Conservation (phyloP, 2,113 vertebrate genomes). For the Pipa parva region DNA sequence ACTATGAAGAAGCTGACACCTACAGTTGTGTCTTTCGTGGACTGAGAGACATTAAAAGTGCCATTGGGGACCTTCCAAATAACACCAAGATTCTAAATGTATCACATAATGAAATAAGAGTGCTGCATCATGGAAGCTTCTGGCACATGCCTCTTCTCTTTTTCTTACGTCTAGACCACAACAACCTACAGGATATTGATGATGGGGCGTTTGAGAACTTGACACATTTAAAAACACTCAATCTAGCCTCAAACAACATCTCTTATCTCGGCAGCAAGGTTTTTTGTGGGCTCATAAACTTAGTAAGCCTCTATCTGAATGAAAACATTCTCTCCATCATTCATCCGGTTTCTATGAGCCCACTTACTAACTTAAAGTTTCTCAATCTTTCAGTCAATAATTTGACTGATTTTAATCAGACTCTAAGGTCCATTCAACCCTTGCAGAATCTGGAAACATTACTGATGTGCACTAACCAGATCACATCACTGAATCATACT, state of each 20-base stretch:
- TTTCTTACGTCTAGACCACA: constrained; percentile 55
- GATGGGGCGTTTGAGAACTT: constrained; percentile 61
- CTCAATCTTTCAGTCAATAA: constrained; percentile 55
- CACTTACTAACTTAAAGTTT: constrained; percentile 41
- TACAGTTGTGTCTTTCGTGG: constrained; percentile 59
- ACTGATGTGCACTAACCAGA: constrained; percentile 63
- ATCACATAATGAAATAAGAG: not conserved
- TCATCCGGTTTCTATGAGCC: constrained; percentile 49
- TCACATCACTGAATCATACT: constrained; percentile 54
- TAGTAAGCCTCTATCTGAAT: constrained; percentile 53
- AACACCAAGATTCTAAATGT: constrained; percentile 50
- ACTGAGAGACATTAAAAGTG: constrained; percentile 18
- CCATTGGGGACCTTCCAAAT: constrained; percentile 54
- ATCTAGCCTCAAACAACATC: constrained; percentile 61
- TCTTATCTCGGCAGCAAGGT: constrained; percentile 40
- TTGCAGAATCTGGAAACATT: constrained; percentile 51
- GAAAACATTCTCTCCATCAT: constrained; percentile 54
- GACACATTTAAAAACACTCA: constrained; percentile 49
- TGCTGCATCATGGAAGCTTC: constrained; percentile 51
- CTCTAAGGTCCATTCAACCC: constrained; percentile 53
- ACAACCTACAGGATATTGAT: constrained; percentile 46
- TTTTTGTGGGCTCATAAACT: constrained; percentile 55
- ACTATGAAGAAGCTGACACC: accelerated
- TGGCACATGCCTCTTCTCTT: constrained; percentile 47
- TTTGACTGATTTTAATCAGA: constrained; percentile 53